Conservation (phyloP, 2,113 vertebrate species). For the Crotophaga sulcirostris region DNA sequence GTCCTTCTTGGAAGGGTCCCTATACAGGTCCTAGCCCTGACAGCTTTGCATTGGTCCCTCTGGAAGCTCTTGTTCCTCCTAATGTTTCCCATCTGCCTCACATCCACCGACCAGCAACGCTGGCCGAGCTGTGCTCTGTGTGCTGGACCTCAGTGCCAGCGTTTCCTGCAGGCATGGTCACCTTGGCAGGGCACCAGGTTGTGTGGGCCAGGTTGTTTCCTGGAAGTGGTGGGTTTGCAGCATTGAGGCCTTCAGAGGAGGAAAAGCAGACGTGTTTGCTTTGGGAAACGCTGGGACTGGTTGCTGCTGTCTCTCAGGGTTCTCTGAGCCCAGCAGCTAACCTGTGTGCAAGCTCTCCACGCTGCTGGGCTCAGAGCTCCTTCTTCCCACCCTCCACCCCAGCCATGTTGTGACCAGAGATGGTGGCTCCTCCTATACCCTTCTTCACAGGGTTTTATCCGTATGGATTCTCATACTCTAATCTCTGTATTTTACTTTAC, state of each 20-base stretch:
- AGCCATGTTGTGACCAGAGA: neutral
- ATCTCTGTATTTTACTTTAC: neutral
- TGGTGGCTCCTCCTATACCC: neutral
- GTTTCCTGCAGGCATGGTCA: neutral
- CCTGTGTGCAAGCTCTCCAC: neutral
- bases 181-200: neutral
- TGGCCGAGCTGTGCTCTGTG: neutral
- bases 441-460: neutral
- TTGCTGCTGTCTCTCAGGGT: neutral
- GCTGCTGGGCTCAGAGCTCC: neutral
- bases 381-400: neutral
- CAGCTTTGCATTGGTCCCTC: neutral
- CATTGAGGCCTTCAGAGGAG: neutral
- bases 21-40: neutral
- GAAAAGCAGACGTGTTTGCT: neutral
- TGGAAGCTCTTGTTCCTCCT: neutral
- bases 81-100: neutral
- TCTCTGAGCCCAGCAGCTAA: neutral
- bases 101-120: accelerated
- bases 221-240: neutral
- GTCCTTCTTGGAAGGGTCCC: neutral
- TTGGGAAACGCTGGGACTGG: neutral
- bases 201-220: neutral
- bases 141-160: neutral
- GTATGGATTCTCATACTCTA: neutral